Evolutionary conservation across 92 coral and sea anemone genomes (phyloP).

Genomic region (Epizoanthus ramosus): DNA sequence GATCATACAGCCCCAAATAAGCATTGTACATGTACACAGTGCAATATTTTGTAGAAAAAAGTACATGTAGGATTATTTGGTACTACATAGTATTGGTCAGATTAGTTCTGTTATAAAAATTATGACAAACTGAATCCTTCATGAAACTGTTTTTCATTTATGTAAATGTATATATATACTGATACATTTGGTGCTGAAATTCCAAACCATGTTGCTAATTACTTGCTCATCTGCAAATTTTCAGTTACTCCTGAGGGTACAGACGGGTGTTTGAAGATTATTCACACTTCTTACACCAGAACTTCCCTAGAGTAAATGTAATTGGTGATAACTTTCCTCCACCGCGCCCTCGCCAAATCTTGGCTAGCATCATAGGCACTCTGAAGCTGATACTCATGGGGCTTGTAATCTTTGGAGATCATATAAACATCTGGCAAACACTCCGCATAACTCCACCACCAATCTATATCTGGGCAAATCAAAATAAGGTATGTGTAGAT

Average conservation of each 20-base stretch:
- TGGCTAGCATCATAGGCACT: conserved; percentile 80
- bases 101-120: too few relatives aligned
- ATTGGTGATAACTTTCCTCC: conserved; percentile 99
- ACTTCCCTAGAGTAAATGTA: conserved; percentile 82
- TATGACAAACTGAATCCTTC: too few relatives aligned
- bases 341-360: conserved; percentile 86
- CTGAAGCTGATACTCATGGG: conserved; percentile 80
- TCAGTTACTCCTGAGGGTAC: conserved; percentile 99
- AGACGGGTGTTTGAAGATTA: conserved; percentile 98
- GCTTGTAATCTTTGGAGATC: conserved; percentile 82
- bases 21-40: too few relatives aligned
- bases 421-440: conserved; percentile 76
- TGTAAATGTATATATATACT: too few relatives aligned
- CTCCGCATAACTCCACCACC: conserved; percentile 82
- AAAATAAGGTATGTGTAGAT: conserved; percentile 81
- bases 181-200: too few relatives aligned
- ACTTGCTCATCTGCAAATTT: conserved; percentile 10
- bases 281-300: conserved; percentile 94
- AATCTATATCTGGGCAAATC: conserved; percentile 86
- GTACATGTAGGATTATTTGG: too few relatives aligned
- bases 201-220: background rate
- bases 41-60: too few relatives aligned
- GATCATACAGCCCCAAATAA: too few relatives aligned
- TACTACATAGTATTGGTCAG: too few relatives aligned
- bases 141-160: too few relatives aligned